Percentiles rank a stretch among this genome's conserved stretches.
These are phyloP conservation scores for Asobara japonica DNA, from an alignment of 1,140 invertebrate genomes.

Conservation along the genomic window DNA sequence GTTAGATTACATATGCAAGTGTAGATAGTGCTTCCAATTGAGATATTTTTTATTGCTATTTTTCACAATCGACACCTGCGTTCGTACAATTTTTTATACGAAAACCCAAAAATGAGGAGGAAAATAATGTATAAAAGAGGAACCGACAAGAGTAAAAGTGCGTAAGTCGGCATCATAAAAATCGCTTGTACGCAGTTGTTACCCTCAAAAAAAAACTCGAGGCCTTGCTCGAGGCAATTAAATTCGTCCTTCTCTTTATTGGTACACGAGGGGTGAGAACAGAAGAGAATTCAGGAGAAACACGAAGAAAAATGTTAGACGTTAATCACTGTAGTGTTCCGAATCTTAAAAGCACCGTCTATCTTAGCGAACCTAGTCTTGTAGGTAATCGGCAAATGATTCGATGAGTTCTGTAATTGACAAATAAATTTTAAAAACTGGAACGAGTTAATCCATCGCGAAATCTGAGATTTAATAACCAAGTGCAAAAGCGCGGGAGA, in stretches of 20 bases:
- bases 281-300: neutral
- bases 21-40: conserved; percentile 33
- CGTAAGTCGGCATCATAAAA: neutral
- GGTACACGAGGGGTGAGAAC: neutral
- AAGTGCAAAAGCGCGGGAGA: neutral
- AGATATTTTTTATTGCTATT: conserved; percentile 37
- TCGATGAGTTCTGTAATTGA: conserved; percentile 33
- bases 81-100: conserved; percentile 36
- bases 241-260: conserved; percentile 27
- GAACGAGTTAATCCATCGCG: neutral
- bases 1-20: conserved; percentile 30
- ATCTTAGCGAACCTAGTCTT: conserved; percentile 38
- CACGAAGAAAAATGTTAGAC: conserved; percentile 19
- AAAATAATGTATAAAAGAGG: conserved; percentile 21
- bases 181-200: conserved; percentile 23
- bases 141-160: neutral
- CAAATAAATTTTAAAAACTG: neutral
- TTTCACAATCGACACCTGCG: conserved; percentile 36
- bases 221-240: no score
- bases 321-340: conserved; percentile 41
- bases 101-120: conserved; percentile 9
- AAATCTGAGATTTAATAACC: neutral
- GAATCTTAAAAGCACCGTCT: conserved; percentile 44
- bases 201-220: conserved; percentile 19
- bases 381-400: conserved; percentile 32